These are phyloP conservation scores for Sialis lutaria DNA, from an alignment of 2,888 invertebrate genomes.

Conservation along the genomic window DNA sequence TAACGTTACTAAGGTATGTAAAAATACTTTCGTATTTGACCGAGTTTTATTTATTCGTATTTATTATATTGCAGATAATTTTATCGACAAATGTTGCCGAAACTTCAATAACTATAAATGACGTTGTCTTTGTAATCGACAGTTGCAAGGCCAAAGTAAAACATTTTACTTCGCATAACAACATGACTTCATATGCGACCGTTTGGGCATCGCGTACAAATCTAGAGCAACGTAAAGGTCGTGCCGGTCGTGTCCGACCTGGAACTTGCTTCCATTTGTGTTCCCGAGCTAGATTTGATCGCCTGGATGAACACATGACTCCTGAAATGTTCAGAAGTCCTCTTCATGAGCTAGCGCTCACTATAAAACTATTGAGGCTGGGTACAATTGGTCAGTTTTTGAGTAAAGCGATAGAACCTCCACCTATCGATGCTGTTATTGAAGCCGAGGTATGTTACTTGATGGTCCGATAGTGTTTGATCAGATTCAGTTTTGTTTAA, in stretches of 20 bases:
- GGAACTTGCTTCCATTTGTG: conserved; percentile 92
- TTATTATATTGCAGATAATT: conserved; percentile 49
- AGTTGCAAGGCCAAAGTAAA: conserved; percentile 96
- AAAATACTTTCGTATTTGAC: neutral
- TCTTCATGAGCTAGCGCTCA: conserved; percentile 82
- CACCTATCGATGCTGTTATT: conserved; percentile 93
- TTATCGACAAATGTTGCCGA: conserved; percentile 97
- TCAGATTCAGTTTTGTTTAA: neutral
- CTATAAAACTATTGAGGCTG: conserved; percentile 74
- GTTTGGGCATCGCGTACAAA: conserved; percentile 93
- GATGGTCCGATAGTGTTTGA: conserved; percentile 23
- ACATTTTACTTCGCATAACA: conserved; percentile 93
- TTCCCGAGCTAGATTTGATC: conserved; percentile 51
- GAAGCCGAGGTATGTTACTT: conserved; percentile 69
- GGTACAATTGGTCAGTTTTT: conserved; percentile 90
- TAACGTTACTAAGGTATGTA: conserved; percentile 62
- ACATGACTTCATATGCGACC: conserved; percentile 96
- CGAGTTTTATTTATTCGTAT: neutral
- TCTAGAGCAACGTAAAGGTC: conserved; percentile 83
- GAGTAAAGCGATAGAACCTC: conserved; percentile 89
- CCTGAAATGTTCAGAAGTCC: conserved; percentile 98
- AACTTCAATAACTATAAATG: conserved; percentile 95
- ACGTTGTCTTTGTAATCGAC: conserved; percentile 95
- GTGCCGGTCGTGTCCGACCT: conserved; percentile 87
- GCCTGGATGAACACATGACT: conserved; percentile 75